Percentiles rank a stretch among this genome's conserved stretches.
Conservation (phyloP, 1,140 invertebrate genomes). For the Vanessa tameamea region DNA sequence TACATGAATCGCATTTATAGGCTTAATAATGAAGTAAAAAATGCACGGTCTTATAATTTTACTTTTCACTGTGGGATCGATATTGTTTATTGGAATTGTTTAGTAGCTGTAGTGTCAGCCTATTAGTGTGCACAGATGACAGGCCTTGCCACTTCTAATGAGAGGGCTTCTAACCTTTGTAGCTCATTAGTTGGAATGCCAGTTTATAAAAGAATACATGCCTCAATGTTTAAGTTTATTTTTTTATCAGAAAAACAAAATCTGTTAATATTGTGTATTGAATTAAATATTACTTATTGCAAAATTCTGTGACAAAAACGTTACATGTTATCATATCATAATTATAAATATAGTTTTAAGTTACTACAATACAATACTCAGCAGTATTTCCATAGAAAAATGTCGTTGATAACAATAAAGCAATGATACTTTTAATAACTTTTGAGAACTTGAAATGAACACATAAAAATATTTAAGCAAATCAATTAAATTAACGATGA, state of each 20-base stretch:
- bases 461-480: too few relatives aligned
- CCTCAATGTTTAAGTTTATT: constrained; percentile 32
- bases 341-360: too few relatives aligned
- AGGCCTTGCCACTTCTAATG: constrained; percentile 41
- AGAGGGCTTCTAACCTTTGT: constrained; percentile 46
- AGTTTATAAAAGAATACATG: constrained; percentile 28
- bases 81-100: constrained; percentile 45
- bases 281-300: not conserved
- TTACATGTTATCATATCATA: too few relatives aligned
- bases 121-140: constrained; percentile 45
- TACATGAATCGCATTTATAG: not conserved
- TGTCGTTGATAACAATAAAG: too few relatives aligned
- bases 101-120: constrained; percentile 47
- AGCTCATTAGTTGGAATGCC: constrained; percentile 46
- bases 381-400: too few relatives aligned
- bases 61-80: constrained; percentile 34
- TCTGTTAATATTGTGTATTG: not conserved
- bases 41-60: constrained; percentile 26
- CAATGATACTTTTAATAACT: too few relatives aligned
- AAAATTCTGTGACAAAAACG: too few relatives aligned
- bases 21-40: not conserved
- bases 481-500: too few relatives aligned
- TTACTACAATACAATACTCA: too few relatives aligned
- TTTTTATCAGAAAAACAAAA: constrained; percentile 13
- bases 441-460: too few relatives aligned